phyloP scores from a whole-genome alignment of 2,797 vertebrate species.

The Gymnodraco acuticeps region DNA sequence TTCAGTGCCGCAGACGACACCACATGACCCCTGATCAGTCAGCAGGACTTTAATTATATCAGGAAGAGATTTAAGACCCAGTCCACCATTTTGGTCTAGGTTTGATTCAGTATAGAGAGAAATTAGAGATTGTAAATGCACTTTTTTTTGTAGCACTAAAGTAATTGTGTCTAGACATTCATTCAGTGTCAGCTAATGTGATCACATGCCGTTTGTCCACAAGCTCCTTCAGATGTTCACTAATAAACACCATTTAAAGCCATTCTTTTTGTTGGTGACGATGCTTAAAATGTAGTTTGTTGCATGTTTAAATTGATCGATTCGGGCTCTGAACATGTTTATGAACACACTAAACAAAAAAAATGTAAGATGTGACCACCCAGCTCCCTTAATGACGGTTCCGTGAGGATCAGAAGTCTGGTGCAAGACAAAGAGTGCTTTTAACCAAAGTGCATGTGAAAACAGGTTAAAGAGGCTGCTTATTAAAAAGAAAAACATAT shows the following conservation, averaged over 20 bases:
- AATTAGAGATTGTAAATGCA: background rate
- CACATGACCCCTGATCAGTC: slow-evolving; percentile 68
- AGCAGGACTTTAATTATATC: slow-evolving; percentile 60
- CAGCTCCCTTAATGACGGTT: background rate
- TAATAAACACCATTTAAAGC: background rate
- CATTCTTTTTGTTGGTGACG: background rate
- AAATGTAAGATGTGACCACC: slow-evolving; percentile 46
- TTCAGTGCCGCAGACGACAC: slow-evolving; percentile 24
- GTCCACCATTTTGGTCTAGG: background rate
- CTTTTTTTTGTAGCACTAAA: background rate
- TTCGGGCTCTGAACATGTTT: background rate
- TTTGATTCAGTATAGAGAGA: background rate
- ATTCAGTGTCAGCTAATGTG: background rate
- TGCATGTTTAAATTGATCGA: background rate
- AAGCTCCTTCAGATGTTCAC: background rate
- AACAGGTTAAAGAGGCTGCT: background rate
- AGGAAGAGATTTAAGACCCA: slow-evolving; percentile 30
- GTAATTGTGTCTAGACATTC: background rate
- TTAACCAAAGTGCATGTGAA: background rate
- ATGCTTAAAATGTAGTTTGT: background rate
- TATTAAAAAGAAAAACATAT: background rate
- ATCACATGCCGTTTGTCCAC: background rate
- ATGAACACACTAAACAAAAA: background rate
- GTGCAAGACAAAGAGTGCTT: background rate
- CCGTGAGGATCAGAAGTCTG: background rate